These are phyloP conservation scores for Agonum fuliginosum DNA, from an alignment of 2,888 invertebrate genomes.

Conservation along the genomic window DNA sequence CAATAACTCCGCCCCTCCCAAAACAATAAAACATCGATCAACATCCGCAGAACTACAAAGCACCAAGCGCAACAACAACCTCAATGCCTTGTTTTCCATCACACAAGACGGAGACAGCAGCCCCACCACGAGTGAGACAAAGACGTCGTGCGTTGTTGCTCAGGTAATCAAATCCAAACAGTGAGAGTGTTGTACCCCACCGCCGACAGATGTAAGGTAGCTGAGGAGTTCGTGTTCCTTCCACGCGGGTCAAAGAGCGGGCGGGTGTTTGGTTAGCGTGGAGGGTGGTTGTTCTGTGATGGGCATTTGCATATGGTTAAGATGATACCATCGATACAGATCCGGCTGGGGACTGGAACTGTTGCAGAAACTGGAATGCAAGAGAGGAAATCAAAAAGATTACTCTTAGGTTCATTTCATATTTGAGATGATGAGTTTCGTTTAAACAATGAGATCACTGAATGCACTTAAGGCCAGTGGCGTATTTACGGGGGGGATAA, in stretches of 20 bases:
- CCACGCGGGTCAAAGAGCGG: background rate
- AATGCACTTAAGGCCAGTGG: no score
- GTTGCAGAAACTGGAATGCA: no score
- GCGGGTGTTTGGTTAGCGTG: slow-evolving; percentile 27
- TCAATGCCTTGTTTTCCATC: background rate
- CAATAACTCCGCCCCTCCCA: background rate
- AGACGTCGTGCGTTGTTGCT: slow-evolving; percentile 21
- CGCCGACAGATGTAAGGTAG: slow-evolving; percentile 25
- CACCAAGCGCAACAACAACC: slow-evolving; percentile 23
- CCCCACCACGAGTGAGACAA: background rate
- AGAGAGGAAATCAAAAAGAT: no score
- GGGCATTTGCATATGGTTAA: slow-evolving; percentile 40
- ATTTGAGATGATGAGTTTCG: no score
- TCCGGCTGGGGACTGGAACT: background rate
- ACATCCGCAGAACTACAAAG: slow-evolving; percentile 8
- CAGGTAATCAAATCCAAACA: slow-evolving; percentile 52
- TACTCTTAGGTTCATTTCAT: no score
- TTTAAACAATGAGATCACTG: no score
- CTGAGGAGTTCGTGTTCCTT: no score
- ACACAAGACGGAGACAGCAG: background rate
- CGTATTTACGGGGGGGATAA: no score
- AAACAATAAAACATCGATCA: background rate
- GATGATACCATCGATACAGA: slow-evolving; percentile 13
- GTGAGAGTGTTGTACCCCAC: slow-evolving; percentile 38
- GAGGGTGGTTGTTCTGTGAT: slow-evolving; percentile 22